Base-by-base conservation (phyloP, 1,140 invertebrate genomes). In the Phthorimaea operculella region DNA sequence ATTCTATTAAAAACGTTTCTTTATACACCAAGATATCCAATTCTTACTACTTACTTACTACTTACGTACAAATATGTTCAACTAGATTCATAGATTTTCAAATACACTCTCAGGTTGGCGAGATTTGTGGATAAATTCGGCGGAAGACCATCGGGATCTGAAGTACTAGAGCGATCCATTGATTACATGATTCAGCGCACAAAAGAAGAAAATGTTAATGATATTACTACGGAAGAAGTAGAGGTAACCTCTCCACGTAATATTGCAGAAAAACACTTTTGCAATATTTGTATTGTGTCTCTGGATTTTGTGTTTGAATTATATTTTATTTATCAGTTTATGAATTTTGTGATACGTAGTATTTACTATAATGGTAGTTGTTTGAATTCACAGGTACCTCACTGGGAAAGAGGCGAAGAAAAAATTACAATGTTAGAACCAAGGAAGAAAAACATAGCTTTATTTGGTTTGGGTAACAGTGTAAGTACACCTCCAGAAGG, bases 51-150 rank as follows among this genome's bases (percentile, higher is more conserved):
- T n/a, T n/a, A n/a, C n/a, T n/a, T n/a, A n/a, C n/a, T n/a, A n/a
- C n/a, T n/a, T n/a, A n/a, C n/a, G n/a, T n/a, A n/a, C n/a, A n/a
- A n/a, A n/a, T n/a, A n/a, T n/a, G n/a, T n/a, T n/a, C n/a, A n/a
- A n/a, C n/a, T n/a, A n/a, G n/a, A n/a, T n/a, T n/a, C n/a, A n/a
- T n/a, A n/a, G n/a, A n/a, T n/a, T n/a, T n/a, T n/a, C n/a, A n/a
- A n/a, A n/a, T n/a, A n/a, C 21, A 28, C 21, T 8, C 76, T 74
- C 47, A 89, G 91, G 70, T 79, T 94, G 12, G 85, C 88, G 1
- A 70, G 83, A 17, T 93, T 94, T 72, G 89, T 92, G 0, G 93
- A 94, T 65, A 90, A 84, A 53, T 94, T 93, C 85, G 93, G 92
- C 2, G 83, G 87, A 4, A 84, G 93, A 54, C 79, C 91, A 33